phyloP scores from a whole-genome alignment of 2,113 vertebrate genomes.

The Boulengeromyrus knoepffleri region DNA sequence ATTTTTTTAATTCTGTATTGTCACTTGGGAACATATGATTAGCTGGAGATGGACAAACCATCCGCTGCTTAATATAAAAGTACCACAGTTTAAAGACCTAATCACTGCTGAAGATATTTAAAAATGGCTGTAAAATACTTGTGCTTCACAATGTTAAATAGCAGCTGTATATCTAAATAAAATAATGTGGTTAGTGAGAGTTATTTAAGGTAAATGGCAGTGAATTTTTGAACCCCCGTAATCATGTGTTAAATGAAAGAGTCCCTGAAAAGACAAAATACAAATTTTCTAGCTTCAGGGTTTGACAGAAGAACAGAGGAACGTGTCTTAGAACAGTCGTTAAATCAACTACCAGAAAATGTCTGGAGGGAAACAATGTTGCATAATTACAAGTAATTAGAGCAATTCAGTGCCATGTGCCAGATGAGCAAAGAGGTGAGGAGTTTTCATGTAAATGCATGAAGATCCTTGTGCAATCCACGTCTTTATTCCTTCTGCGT shows the following conservation, averaged over 20 bases:
- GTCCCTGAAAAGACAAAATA: not conserved
- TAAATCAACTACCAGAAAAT: constrained; percentile 12
- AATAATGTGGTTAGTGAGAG: not conserved
- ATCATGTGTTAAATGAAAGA: not conserved
- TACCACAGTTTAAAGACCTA: not conserved
- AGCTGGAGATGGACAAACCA: not conserved
- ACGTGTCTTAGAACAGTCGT: not conserved
- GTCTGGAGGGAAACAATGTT: constrained; percentile 15
- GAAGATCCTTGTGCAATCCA: not conserved
- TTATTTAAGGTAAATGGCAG: not conserved
- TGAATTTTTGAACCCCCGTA: not conserved
- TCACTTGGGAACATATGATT: not conserved
- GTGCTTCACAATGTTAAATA: not conserved
- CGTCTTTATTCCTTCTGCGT: not conserved
- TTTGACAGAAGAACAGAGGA: not conserved
- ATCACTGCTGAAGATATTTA: not conserved
- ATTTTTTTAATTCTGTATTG: not conserved
- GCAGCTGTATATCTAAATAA: not conserved
- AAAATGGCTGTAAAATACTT: not conserved
- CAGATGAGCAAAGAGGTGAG: not conserved
- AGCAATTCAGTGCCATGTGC: not conserved
- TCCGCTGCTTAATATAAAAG: not conserved
- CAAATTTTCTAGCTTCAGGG: not conserved
- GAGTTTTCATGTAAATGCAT: not conserved
- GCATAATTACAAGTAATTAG: constrained; percentile 7